phyloP scores from a whole-genome alignment of 2,113 vertebrate species.

The Mirounga angustirostris region DNA sequence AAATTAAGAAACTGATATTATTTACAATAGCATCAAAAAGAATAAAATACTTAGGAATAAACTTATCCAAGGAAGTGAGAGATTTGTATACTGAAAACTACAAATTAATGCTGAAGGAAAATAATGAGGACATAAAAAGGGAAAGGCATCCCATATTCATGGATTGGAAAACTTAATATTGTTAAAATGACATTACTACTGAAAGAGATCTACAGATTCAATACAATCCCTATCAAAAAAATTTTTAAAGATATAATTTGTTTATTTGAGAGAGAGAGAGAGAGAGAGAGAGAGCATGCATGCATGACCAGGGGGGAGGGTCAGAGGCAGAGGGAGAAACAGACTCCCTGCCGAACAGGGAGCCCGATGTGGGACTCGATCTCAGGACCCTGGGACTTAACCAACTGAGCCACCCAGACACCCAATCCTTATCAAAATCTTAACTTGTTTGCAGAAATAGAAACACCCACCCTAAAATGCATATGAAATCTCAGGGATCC shows the following conservation, averaged over 20 bases:
- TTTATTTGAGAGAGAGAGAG: not conserved
- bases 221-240: not conserved
- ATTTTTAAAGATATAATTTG: not conserved
- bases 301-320: not conserved
- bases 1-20: not conserved
- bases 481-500: not conserved
- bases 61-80: not conserved
- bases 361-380: too few relatives aligned
- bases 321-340: not conserved
- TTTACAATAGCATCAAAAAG: not conserved
- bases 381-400: too few relatives aligned
- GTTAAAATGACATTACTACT: not conserved
- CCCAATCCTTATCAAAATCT: not conserved
- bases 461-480: not conserved
- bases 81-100: not conserved
- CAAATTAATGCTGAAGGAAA: not conserved
- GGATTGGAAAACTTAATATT: not conserved
- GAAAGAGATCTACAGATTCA: not conserved
- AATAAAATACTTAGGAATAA: not conserved
- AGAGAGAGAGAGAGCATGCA: too few relatives aligned
- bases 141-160: not conserved
- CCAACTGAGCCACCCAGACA: too few relatives aligned
- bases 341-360: not conserved
- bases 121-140: not conserved
- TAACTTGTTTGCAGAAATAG: slow-evolving; percentile 11